Evolutionary conservation across 23 tunicate species (phyloP), one percentile per base, ranked within the genome.

Genomic region (Halocynthia aurantium): DNA sequence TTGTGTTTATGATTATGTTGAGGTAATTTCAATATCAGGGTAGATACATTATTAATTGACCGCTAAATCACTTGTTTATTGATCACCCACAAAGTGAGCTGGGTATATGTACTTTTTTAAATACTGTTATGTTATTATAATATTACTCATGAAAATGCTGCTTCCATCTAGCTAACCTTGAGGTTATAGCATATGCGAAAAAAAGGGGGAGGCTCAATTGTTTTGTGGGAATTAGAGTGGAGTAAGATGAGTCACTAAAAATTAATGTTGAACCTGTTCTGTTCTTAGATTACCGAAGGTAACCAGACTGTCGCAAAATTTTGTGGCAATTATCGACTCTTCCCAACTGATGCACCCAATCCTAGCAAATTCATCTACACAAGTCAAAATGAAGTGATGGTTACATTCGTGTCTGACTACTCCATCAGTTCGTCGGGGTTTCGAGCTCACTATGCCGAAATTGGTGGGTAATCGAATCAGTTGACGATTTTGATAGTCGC

Each of bases 331-430:
- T 7, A 17, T 7, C 21, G 0, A 21, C 6, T 8, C 52, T 75
- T 81, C 57, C 71, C 67, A 11, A 7, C 11, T 10, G 78, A 71
- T 58, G 78, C 83, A 15, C 88, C 88, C 1, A 8, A 51, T 13
- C 53, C 51, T 5, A 6, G 20, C 8, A 51, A 80, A 12, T 77
- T 72, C 40, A 75, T 67, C 70, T 75, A 80, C 51, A 76, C 88
- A 6, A 56, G 61, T 40, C 58, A 61, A 7, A 89, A 89, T 68
- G 49, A 54, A 53, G 78, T 76, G 82, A 76, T 67, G 6, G 61
- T 89, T 22, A 53, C 51, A 7, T 89, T 89, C 61, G 96, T 89
- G 9, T 72, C 89, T n/a, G 96, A 89, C 66, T 89, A 84, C 51
- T 84, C 89, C 55, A 73, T 67, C 50, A 19, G 57, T 44, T 74